phyloP scores from a whole-genome alignment of 1,140 invertebrate genomes.

The Drosophila sp. region DNA sequence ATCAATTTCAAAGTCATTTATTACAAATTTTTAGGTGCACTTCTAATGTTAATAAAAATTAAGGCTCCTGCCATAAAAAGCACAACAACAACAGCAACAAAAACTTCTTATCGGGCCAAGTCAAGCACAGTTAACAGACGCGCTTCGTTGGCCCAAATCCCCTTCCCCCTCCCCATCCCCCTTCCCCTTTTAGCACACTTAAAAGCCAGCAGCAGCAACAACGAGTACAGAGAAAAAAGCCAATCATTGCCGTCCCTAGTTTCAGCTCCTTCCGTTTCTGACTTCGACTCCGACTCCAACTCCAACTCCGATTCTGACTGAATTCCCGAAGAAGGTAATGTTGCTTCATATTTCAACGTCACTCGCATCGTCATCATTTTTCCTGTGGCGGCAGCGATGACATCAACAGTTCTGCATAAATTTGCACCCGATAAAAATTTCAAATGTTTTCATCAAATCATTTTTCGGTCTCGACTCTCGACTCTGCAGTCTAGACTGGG shows the following conservation, averaged over 20 bases:
- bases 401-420: conserved; percentile 83
- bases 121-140: conserved; percentile 55
- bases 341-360: conserved; percentile 80
- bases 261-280: conserved; percentile 12
- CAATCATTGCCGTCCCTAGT: conserved; percentile 50
- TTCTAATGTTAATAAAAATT: conserved; percentile 76
- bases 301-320: not conserved
- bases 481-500: not conserved
- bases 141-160: conserved; percentile 28
- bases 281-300: conserved; percentile 6
- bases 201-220: not conserved
- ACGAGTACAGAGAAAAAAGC: conserved; percentile 34
- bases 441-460: conserved; percentile 84
- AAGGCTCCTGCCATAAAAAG: conserved; percentile 56
- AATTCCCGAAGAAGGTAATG: conserved; percentile 58
- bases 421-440: conserved; percentile 84
- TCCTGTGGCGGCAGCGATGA: conserved; percentile 72
- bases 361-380: conserved; percentile 81
- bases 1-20: conserved; percentile 80
- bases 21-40: conserved; percentile 75
- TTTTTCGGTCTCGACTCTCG: conserved; percentile 57
- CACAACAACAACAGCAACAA: conserved; percentile 30
- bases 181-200: not conserved
- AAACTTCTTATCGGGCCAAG: conserved; percentile 63
- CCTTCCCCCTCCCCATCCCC: not conserved